Conservation (phyloP, 2,888 invertebrate genomes). For the Epistrophe eligans region DNA sequence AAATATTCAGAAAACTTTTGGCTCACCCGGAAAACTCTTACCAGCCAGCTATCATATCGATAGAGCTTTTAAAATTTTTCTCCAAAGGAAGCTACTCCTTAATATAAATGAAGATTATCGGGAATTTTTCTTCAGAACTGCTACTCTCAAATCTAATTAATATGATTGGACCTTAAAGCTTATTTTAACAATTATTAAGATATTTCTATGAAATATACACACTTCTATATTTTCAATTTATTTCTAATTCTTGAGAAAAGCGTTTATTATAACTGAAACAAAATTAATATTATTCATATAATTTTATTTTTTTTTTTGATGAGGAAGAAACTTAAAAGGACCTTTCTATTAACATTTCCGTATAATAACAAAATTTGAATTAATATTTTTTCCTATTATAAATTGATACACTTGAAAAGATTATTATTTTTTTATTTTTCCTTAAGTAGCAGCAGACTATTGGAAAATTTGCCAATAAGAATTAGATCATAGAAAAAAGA, state of each 20-base stretch:
- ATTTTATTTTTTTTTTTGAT: not conserved
- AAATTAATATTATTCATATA: not conserved
- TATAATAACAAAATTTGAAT: not conserved
- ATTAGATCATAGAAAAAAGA: not conserved
- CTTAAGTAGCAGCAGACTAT: not conserved
- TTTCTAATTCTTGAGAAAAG: not conserved
- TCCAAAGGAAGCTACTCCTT: no score
- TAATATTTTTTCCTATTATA: not conserved
- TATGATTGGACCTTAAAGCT: no score
- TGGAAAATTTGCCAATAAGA: constrained; percentile 17
- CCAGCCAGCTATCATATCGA: no score
- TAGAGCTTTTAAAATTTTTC: no score
- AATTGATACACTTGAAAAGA: constrained; percentile 2
- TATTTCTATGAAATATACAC: no score
- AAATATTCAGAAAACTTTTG: no score
- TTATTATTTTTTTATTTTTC: not conserved
- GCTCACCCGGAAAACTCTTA: no score
- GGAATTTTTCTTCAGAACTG: no score
- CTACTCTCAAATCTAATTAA: no score
- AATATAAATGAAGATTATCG: no score
- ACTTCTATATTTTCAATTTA: not conserved
- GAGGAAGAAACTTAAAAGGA: not conserved
- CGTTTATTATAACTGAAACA: not conserved
- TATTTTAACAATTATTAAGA: no score
- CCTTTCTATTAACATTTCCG: not conserved